Percentiles rank a stretch among this genome's conserved stretches.
phyloP scores from a whole-genome alignment of 2,113 vertebrate genomes.

The Illadopsis cleaveri region DNA sequence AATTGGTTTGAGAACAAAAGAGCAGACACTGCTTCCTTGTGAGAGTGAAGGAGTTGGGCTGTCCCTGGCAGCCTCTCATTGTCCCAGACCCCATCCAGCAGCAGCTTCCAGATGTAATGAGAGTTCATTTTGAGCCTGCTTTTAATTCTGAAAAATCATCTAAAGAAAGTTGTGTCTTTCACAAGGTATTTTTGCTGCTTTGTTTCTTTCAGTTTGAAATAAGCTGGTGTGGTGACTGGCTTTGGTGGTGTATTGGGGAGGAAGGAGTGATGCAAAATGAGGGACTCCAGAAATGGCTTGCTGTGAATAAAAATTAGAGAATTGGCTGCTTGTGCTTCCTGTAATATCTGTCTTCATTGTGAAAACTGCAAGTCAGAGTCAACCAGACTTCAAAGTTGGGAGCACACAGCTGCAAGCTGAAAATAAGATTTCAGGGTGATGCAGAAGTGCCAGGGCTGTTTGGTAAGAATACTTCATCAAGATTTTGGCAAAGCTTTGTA shows the following conservation, averaged over 20 bases:
- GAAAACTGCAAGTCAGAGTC: not conserved
- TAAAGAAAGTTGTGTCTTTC: not conserved
- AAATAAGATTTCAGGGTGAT: not conserved
- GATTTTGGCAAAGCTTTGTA: not conserved
- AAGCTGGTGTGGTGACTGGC: not conserved
- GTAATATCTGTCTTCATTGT: not conserved
- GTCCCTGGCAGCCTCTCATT: not conserved
- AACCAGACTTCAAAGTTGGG: not conserved
- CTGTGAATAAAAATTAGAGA: not conserved
- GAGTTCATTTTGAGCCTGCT: not conserved
- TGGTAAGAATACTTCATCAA: not conserved
- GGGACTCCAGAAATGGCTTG: not conserved
- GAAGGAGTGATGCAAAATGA: not conserved
- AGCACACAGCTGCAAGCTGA: not conserved
- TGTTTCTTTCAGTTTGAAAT: not conserved
- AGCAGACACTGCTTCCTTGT: not conserved
- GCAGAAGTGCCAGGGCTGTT: not conserved
- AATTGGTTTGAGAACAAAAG: not conserved
- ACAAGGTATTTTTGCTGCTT: not conserved
- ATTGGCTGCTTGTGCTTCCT: not conserved
- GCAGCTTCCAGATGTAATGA: not conserved
- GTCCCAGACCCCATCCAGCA: rapidly evolving
- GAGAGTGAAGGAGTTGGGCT: not conserved
- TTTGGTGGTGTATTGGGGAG: not conserved
- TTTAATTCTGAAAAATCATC: not conserved